Evolutionary conservation across 2,797 vertebrate species (phyloP), one percentile per base, ranked within the genome.

Genomic region (Dendrocincla tyrannina): DNA sequence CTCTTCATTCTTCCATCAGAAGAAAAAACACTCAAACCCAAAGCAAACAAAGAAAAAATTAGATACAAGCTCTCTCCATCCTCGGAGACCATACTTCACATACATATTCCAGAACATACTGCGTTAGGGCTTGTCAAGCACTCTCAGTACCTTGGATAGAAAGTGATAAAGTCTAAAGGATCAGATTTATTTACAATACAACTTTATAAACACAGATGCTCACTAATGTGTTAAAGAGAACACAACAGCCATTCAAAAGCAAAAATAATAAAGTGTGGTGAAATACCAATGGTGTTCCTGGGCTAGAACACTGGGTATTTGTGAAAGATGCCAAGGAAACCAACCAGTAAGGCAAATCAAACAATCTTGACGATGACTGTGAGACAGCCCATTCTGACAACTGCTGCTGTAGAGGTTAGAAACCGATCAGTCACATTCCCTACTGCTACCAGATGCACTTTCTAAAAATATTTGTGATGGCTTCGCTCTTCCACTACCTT

Each of bases 81-180:
- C 69, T 55, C 44, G 53, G 22, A 86, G 33, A 78, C 55, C 33
- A 56, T 17, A 84, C n/a, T 77, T 85, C 62, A 84, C 14, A 78
- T 78, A 37, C 24, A 17, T 87, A 82, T 63, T 83, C 77, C 39
- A 84, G 63, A 95, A 85, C 39, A 78, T 80, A 78, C 32, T 85
- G 89, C 30, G 33, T 33, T n/a, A 67, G 72, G 56, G 67, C 42
- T 92, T 90, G 80, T 64, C 89, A 81, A 89, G 74, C 17, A 69
- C 78, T 88, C 88, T 47, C 60, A 85, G 53, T 69, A 55, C 11
- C 37, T 74, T 47, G 47, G 46, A 64, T 22, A 85, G 50, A 89
- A 91, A 74, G 53, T 19, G 41, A 63, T 67, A 86, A 96, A 92
- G 95, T 96, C 92, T 91, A 95, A 96, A 94, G 88, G 88, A 88